Base-by-base conservation (phyloP, 2,888 invertebrate genomes). In the Lasius platythorax region DNA sequence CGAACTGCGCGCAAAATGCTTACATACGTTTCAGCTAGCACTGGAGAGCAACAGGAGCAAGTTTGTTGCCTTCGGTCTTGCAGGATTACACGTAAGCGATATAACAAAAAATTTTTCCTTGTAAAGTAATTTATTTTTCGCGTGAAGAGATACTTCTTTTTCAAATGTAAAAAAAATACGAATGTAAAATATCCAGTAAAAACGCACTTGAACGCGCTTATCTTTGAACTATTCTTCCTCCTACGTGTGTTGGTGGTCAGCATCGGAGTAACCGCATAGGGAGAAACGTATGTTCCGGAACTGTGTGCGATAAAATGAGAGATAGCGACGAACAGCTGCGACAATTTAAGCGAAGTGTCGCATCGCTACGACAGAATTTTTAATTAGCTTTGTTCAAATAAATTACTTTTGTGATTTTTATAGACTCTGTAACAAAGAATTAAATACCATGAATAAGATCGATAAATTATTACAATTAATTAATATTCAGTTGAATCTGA, bases 21-120 rank as follows among this genome's bases (percentile, higher is more conserved):
- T 99, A 91, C 96, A 97, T 90, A 97, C 98, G 2, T 96, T 99
- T 90, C 98, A 98, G 95, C 96, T 98, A 92, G 97, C 98, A 40
- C 95, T 99, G 91, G 99, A 99, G 95, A 98, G 97, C 89, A 98
- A 98, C 94, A 96, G 97, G 89, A 97, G 97, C 92, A 98, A 98
- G 95, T 96, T 99, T 89, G 97, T 98, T 84, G 96, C 97, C 61
- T 97, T 97, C 94, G 98, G 98, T 12, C 95, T 99, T 64, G 97
- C 97, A 93, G 99, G 99, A 88, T 97, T 99, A 93, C 98, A 99
- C 96, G 99, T 99, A 96, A 95, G 97, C 96, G 63, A 61, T 1
- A 46, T 23, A 18, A 58, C 8, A n/a, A 18, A 33, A 33, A 37
- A 40, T 46, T 23, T 23, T 79, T 2, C 9, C 40, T 37, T 61